Base-by-base conservation (phyloP, 1,140 invertebrate genomes). In the Cheumatopsyche charites region DNA sequence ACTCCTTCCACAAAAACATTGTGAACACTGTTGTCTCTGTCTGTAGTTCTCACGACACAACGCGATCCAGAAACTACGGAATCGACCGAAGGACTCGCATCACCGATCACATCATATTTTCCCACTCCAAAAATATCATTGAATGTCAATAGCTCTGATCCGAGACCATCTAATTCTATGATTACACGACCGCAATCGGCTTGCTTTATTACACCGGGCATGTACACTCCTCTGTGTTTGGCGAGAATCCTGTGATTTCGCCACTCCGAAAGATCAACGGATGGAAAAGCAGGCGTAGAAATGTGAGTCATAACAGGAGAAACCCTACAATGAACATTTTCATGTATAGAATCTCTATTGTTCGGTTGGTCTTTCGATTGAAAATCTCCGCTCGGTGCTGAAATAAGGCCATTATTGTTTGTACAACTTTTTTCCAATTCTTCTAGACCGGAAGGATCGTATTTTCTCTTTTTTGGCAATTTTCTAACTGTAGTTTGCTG, bases 181-280 rank as follows among this genome's bases (percentile, higher is more conserved):
- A 88, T 86, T 73, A 94, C 87, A 81, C 91, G 87, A 23, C 82
- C 85, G 41, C 78, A 79, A 61, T 82, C 85, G 41, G 86, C 88
- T 80, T 86, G 86, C 71, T 86, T 86, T 78, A 88, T 94, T 9
- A 88, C 87, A 25, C 95, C 96, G 2, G 95, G 94, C 75, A 93
- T 88, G 86, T 96, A 98, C 73, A 90, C 86, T 52, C 88, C 88
- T 71, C 90, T 89, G 78, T 88, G 88, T 82, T 93, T 94, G 52
- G 96, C 95, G 75, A 98, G 85, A 74, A 97, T 92, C 77, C 94
- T 85, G 80, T 96, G 94, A 77, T 94, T 92, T 73, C 90, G 89
- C 95, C 95, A 98, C 80, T 97, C 94, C 77, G 88, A 91, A 76
- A 98, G 86, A 83, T 97, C 93, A 77, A 97, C 88, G 52, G 81